Evolutionary conservation across 1,140 invertebrate genomes (phyloP), one percentile per base, ranked within the genome.

Genomic region (Panagrolaimus sp.): DNA sequence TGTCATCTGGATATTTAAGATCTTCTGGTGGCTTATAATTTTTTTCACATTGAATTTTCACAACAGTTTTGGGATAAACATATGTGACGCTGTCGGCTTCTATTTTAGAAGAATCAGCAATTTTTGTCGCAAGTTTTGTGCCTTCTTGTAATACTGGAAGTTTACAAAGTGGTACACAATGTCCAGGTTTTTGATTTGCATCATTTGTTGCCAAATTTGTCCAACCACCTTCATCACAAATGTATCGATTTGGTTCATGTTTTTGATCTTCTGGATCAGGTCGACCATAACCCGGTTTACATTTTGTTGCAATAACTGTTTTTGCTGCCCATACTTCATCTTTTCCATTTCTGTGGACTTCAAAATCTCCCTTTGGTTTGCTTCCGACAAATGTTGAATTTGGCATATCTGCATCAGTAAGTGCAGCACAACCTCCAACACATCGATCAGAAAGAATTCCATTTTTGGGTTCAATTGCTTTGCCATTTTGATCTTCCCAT

Each of bases 321-420:
- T 57, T 20, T 20, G 20, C 51, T 20, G 51, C 51, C 51, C 51
- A 57, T 20, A 57, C 51, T 9, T 57, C 51, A 27, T 57, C 51
- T 11, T 20, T 27, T 11, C n/a, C 51, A 20, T 57, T 57, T 20
- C 20, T 57, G n/a, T 57, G 51, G 8, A 57, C 51, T 27, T 25
- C 27, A 27, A 25, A 57, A 57, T 20, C 51, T 20, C 51, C 51
- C 8, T 20, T 57, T 8, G 51, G 51, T 27, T 57, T 57, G 9
- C 27, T 57, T 38, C 31, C 31, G n/a, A 57, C n/a, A 57, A 57
- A 57, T 11, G 4, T 3, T 5, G 51, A 20, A 20, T 57, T 57
- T 20, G 51, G 51, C 51, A 57, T 57, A 20, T 57, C 51, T 5
- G 13, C 5, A n/a, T 20, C 51, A 5, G 51, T 57, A 20, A 57